Evolutionary conservation across 2,797 vertebrate species (phyloP), one percentile per base, ranked within the genome.

Genomic region (Coreius guichenoti): DNA sequence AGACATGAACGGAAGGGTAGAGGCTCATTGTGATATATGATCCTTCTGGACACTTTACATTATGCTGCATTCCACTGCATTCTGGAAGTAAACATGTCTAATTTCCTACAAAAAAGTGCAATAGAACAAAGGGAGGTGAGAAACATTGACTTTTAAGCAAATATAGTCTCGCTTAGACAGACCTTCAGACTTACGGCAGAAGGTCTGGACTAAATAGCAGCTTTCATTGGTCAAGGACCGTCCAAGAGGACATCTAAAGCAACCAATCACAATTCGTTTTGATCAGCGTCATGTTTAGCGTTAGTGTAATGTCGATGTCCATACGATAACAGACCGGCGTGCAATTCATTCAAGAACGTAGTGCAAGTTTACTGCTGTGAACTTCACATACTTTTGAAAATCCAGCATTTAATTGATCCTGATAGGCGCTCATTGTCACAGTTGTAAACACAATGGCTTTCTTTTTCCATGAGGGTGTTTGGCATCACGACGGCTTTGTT

Each of bases 21-120:
- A 69, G 49, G 63, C 31, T 54, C 61, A 43, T 39, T 78, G 65
- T 70, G 74, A 84, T n/a, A 63, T 67, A 58, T 26, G 5, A 43
- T 43, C 21, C 47, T 54, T 33, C 47, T n/a, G 47, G 12, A 31
- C 26, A 84, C 21, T 16, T 49, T 61, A 23, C 19, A 76, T 1
- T 36, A 23, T 17, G 21, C 45, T 81, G 65, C 1, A 3, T 56
- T 56, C 31, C 31, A 26, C 56, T 70, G 14, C 31, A 69, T 8
- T 43, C 17, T n/a, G 26, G 9, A 69, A 11, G 31, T 69, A 23
- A n/a, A 23, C 54, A n/a, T 54, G 6, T 19, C 8, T 3, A 26
- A 11, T 21, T 26, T n/a, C n/a, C 68, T 73, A 14, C 11, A 31
- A 70, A 33, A 58, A 65, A 31, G 6, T 65, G 39, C 36, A 29